Evolutionary conservation across 2,113 vertebrate genomes (phyloP).

Genomic region (Grammomys dolichurus): DNA sequence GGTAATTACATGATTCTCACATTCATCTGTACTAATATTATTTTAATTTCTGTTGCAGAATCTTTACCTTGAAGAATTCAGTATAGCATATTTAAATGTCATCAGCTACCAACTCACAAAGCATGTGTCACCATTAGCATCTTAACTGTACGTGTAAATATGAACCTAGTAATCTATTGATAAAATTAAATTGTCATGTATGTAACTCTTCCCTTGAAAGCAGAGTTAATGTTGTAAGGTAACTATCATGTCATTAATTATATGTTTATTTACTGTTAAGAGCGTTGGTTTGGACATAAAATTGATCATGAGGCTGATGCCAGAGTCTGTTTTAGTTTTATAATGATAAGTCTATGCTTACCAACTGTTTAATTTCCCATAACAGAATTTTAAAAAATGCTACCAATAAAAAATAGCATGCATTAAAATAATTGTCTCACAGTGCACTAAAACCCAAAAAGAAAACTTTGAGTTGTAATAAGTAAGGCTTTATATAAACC

Average conservation of each 20-base stretch:
- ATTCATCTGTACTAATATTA: not conserved
- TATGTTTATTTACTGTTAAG: not conserved
- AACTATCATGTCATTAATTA: not conserved
- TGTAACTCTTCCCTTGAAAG: not conserved
- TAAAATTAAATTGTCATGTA: not conserved
- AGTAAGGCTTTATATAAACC: constrained; percentile 2
- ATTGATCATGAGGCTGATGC: not conserved
- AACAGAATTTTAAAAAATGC: constrained; percentile 2
- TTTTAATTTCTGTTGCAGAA: not conserved
- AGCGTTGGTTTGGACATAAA: constrained; percentile 15
- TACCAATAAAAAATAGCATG: not conserved
- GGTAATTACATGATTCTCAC: not conserved
- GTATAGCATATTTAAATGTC: constrained; percentile 14
- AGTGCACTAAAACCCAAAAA: not conserved
- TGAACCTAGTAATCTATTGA: not conserved
- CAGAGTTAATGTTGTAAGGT: constrained; percentile 14
- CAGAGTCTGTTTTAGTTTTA: not conserved
- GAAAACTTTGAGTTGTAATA: not conserved
- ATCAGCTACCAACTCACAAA: not conserved
- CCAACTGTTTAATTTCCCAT: not conserved
- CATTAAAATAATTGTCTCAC: constrained; percentile 38
- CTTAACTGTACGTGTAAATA: not conserved
- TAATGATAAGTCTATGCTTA: not conserved
- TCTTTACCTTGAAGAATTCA: not conserved
- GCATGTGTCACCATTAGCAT: not conserved